A percentile compares a stretch with the other conserved stretches of the same genome.
These are phyloP conservation scores for Fragum sueziense DNA, from an alignment of 2,888 invertebrate genomes.

Conservation along the genomic window DNA sequence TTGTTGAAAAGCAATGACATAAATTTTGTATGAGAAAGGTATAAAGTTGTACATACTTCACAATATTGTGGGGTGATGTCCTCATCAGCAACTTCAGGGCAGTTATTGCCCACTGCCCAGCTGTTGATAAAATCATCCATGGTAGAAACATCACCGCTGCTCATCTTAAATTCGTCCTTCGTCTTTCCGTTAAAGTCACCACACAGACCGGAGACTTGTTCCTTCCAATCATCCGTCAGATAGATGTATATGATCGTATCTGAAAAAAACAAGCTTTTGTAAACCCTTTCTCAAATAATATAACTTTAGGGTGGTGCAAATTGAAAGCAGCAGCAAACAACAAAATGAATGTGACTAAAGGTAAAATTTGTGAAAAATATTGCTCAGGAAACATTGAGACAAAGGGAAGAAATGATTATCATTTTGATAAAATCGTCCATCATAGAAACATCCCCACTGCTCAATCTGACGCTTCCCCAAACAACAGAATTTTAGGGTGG, in stretches of 20 bases:
- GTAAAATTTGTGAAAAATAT: too few species aligned
- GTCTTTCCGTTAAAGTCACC: constrained; percentile 85
- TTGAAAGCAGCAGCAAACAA: too few species aligned
- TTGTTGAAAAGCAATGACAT: too few species aligned
- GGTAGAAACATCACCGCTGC: constrained; percentile 75
- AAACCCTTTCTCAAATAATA: too few species aligned
- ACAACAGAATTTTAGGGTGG: too few species aligned
- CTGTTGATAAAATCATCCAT: constrained; percentile 33
- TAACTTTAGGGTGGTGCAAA: too few species aligned
- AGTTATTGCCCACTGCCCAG: background rate
- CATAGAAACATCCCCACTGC: constrained; percentile 75
- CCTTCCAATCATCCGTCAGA: constrained; percentile 35
- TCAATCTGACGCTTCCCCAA: too few species aligned
- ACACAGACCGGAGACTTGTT: constrained; percentile 54
- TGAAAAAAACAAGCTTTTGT: too few species aligned
- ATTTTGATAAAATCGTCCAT: constrained; percentile 35
- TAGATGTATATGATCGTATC: constrained; percentile 50
- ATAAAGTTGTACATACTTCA: constrained; percentile 27
- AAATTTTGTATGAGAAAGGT: too few species aligned
- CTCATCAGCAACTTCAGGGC: constrained; percentile 16
- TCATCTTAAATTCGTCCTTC: constrained; percentile 92
- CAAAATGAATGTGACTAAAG: too few species aligned
- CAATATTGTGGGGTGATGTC: constrained; percentile 18
- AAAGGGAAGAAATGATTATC: too few species aligned
- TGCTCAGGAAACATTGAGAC: too few species aligned